A percentile compares a stretch with the other conserved stretches of the same genome.
Conservation (phyloP, 2,888 invertebrate species). For the Ypsolopha scabrella region DNA sequence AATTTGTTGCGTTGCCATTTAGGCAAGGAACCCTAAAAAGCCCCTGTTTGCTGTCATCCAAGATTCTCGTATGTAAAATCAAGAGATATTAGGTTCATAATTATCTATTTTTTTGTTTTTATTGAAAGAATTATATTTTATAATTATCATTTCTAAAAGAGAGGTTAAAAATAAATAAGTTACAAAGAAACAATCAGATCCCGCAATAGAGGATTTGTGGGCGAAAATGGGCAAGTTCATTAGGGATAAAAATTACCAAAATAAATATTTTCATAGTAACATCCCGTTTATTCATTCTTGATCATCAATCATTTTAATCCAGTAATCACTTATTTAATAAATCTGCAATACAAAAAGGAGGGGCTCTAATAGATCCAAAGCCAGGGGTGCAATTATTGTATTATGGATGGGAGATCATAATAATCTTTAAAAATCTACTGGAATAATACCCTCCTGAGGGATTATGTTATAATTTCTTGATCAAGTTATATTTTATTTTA, state of each 20-base stretch:
- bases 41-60: no score
- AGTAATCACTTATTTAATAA: slow-evolving; percentile 46
- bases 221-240: neutral
- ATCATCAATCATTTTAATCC: slow-evolving; percentile 52
- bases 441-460: slow-evolving; percentile 24
- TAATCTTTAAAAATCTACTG: slow-evolving; percentile 32
- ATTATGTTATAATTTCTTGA: neutral
- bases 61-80: no score
- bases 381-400: slow-evolving; percentile 46
- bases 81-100: no score
- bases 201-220: neutral
- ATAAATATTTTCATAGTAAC: neutral
- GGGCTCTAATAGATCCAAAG: slow-evolving; percentile 41
- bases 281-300: neutral
- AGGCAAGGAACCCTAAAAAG: no score
- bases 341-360: slow-evolving; percentile 28
- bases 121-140: no score
- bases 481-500: neutral
- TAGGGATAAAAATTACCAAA: neutral
- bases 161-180: no score
- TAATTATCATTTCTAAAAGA: no score
- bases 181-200: no score
- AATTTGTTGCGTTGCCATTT: no score
- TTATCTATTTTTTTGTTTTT: no score
- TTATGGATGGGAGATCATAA: slow-evolving; percentile 49